Evolutionary conservation across 2,113 vertebrate species (phyloP).

Genomic region (Corydoras maculifer): DNA sequence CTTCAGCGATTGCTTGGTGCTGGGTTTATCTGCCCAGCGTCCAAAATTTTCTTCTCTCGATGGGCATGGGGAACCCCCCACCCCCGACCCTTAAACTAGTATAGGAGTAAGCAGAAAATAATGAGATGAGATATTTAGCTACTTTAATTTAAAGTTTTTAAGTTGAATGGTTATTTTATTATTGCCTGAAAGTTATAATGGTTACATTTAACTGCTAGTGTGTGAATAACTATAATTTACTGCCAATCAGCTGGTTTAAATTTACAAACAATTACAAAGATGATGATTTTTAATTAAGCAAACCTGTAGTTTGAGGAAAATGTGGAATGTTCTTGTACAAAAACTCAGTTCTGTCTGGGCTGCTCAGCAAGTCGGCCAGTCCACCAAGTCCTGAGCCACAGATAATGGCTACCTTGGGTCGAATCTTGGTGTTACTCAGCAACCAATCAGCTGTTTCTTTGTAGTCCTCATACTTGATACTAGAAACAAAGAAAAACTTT

Average conservation of each 20-base stretch:
- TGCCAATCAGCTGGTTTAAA: neutral
- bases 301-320: constrained; percentile 70
- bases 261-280: neutral
- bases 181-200: too few species aligned
- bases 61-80: too few species aligned
- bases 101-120: too few species aligned
- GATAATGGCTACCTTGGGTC: constrained; percentile 68
- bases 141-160: too few species aligned
- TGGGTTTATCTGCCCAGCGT: too few species aligned
- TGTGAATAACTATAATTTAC: too few species aligned
- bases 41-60: too few species aligned
- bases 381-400: constrained; percentile 75
- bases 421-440: constrained; percentile 40
- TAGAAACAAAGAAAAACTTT: constrained; percentile 23
- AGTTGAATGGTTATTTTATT: too few species aligned
- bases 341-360: constrained; percentile 49
- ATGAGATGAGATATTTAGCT: too few species aligned
- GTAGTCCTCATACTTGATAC: constrained; percentile 60
- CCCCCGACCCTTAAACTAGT: too few species aligned
- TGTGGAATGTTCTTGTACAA: constrained; percentile 65
- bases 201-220: too few species aligned
- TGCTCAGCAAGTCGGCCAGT: constrained; percentile 59
- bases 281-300: neutral
- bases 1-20: too few species aligned
- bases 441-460: constrained; percentile 67